Conservation (phyloP, 2,113 vertebrate genomes). For the Meleagris gallopavo region DNA sequence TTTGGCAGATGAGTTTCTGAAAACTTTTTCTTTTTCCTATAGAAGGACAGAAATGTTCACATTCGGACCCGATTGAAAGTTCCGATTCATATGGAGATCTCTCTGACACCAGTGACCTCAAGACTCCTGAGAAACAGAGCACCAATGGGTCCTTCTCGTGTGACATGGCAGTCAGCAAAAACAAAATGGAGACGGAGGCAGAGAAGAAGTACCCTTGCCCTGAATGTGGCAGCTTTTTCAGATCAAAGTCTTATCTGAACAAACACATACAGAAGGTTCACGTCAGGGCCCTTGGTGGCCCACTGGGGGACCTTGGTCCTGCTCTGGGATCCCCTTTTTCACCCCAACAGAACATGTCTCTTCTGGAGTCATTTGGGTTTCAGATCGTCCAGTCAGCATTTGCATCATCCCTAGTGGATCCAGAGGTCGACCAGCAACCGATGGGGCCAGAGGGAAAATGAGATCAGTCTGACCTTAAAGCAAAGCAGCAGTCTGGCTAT, state of each 20-base stretch:
- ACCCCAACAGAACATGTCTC: conserved; percentile 99
- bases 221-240: conserved; percentile 96
- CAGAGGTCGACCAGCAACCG: conserved; percentile 91
- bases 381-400: conserved; percentile 99
- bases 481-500: conserved; percentile 53
- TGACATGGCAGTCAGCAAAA: conserved; percentile 89
- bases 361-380: conserved; percentile 98
- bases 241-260: conserved; percentile 99
- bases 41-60: conserved; percentile 94
- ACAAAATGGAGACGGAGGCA: conserved; percentile 84
- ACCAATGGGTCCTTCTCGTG: conserved; percentile 89
- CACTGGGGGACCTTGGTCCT: conserved; percentile 87
- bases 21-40: conserved; percentile 58
- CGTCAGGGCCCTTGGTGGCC: conserved; percentile 84
- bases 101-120: conserved; percentile 92
- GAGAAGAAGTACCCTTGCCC: conserved; percentile 96
- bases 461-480: conserved; percentile 68
- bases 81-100: conserved; percentile 95
- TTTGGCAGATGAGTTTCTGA: neutral
- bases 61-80: conserved; percentile 95
- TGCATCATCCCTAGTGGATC: conserved; percentile 93
- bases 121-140: conserved; percentile 91
- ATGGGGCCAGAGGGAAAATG: conserved; percentile 93
- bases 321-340: conserved; percentile 93
- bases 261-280: conserved; percentile 98